Conservation (phyloP, 2,113 vertebrate genomes). For the Semnornis frantzii region DNA sequence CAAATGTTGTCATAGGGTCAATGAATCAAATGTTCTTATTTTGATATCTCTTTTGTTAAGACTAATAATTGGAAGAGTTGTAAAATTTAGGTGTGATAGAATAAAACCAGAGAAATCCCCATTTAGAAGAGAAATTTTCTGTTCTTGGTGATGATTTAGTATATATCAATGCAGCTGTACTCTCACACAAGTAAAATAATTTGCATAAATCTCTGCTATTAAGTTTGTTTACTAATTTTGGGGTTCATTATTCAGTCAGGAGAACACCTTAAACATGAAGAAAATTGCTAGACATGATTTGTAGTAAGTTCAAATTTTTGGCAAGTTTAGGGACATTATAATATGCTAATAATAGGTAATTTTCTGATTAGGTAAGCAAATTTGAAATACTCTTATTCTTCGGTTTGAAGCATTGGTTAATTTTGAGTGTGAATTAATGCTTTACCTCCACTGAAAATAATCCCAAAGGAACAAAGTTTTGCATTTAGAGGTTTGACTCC, state of each 20-base stretch:
- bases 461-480: background rate
- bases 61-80: background rate
- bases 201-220: background rate
- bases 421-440: background rate
- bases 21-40: background rate
- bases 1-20: background rate
- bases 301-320: background rate
- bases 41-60: background rate
- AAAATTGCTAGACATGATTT: background rate
- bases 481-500: background rate
- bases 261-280: background rate
- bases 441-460: background rate
- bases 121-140: background rate
- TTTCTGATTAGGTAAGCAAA: background rate
- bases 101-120: background rate
- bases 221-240: background rate
- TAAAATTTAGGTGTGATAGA: background rate
- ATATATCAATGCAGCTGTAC: background rate
- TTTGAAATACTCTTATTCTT: background rate
- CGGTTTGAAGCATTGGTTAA: background rate
- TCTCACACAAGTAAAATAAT: background rate
- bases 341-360: rapidly evolving
- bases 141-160: background rate
- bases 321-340: background rate
- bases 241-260: background rate